These are phyloP conservation scores for Lacerta agilis DNA, from an alignment of 2,797 vertebrate species.

Conservation along the genomic window DNA sequence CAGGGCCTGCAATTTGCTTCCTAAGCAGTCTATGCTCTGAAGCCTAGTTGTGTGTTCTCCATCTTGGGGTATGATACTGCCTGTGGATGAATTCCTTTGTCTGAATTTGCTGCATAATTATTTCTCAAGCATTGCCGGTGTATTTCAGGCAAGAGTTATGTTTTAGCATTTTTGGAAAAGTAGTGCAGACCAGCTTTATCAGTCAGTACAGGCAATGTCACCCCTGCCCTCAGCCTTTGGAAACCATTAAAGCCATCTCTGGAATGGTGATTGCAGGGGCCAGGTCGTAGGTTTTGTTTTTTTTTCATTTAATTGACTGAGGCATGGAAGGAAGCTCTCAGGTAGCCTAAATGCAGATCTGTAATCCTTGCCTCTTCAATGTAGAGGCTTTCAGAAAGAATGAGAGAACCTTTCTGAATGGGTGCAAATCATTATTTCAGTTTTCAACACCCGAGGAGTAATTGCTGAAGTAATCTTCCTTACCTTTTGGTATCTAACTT, in stretches of 20 bases:
- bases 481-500: neutral
- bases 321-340: neutral
- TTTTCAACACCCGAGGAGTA: neutral
- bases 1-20: constrained; percentile 15
- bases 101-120: neutral
- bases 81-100: neutral
- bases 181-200: neutral
- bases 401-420: rapidly evolving
- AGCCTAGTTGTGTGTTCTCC: constrained; percentile 48
- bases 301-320: neutral
- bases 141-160: no score
- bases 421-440: rapidly evolving
- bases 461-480: neutral
- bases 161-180: neutral
- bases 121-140: neutral
- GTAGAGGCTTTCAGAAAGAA: neutral
- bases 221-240: neutral
- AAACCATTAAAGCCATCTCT: constrained; percentile 25
- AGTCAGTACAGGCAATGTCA: neutral
- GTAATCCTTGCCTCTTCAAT: neutral
- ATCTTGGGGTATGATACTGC: neutral
- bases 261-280: constrained; percentile 8
- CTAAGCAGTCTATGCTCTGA: constrained; percentile 7
- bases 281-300: neutral
- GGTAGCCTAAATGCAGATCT: neutral